Percentiles rank a stretch among this genome's conserved stretches.
phyloP scores from a whole-genome alignment of 1,140 invertebrate genomes.

The Oryzaephilus surinamensis region DNA sequence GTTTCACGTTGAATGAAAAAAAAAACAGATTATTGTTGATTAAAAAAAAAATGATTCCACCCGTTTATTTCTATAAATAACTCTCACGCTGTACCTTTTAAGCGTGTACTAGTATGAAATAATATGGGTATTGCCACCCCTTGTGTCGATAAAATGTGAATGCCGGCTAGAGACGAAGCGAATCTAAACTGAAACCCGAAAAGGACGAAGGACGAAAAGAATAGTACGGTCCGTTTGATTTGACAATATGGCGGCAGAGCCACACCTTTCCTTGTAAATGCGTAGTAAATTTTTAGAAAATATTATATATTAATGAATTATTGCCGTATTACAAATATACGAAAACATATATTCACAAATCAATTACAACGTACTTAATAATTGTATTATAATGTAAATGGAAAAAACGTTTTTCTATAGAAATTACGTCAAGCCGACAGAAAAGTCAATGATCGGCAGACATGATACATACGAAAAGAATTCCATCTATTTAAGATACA shows the following conservation, averaged over 20 bases:
- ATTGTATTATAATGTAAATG: no score
- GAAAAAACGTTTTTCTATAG: no score
- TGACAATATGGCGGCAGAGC: constrained; percentile 1
- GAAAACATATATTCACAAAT: no score
- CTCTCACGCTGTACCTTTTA: constrained; percentile 1
- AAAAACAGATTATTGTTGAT: neutral
- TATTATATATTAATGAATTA: no score
- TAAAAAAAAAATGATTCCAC: neutral
- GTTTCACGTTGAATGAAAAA: neutral
- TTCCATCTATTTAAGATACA: no score
- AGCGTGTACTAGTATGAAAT: neutral
- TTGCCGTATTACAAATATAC: no score
- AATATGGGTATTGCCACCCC: constrained; percentile 16
- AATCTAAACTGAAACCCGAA: neutral
- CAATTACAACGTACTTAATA: no score
- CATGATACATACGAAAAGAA: constrained; percentile 6
- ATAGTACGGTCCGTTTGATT: constrained; percentile 2
- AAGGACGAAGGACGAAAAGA: neutral
- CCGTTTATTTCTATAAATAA: constrained; percentile 7
- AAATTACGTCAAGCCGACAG: no score
- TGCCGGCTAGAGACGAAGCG: constrained; percentile 13
- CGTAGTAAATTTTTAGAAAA: no score
- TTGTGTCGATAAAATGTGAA: constrained; percentile 17
- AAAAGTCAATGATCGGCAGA: no score
- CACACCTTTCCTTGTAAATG: no score